Base-by-base conservation (phyloP, 2,888 invertebrate genomes). In the Sussaba pulchella region DNA sequence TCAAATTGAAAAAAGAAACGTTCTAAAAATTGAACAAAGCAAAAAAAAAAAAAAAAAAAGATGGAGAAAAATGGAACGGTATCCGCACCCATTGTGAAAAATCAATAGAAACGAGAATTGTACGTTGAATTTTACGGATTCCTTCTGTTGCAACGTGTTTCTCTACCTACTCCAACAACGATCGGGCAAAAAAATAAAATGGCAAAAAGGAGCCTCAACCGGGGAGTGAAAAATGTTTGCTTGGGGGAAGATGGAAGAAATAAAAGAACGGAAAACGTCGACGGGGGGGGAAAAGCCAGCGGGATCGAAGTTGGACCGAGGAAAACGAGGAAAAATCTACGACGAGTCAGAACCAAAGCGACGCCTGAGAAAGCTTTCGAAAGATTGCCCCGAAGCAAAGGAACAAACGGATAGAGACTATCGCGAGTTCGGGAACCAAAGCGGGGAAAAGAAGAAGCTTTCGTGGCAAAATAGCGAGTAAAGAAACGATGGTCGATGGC, bases 81-180 rank as follows among this genome's bases (percentile, higher is more conserved):
- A 4, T 54, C 50, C n/a, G 59, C 47, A 31, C 36, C 31, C 36
- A 19, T n/a, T 41, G 41, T 21, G 26, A 57, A 83, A 82, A 73
- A 78, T 82, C 72, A 71, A 77, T 63, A 57, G 39, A 67, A 24
- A 31, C 39, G 70, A 45, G 57, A 52, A 74, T 74, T 70, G 76
- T 74, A 57, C 76, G 81, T 82, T 83, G 79, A 84, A 83, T 83
- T 83, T 82, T 67, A 67, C 14, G 54, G n/a, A 64, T 66, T n/a
- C 54, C 41, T 19, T 66, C 74, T 50, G 50, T 43, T 59, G 21
- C 61, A 36, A n/a, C n/a, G n/a, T 67, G 39, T 19, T 82, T 59
- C 63, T 45, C 45, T 39, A 59, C 71, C 75, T 17, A 36, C 57
- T 50, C 6, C 36, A 17, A 10, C 43, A 63, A 74, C 71, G 78